Base-by-base conservation (phyloP, 2,113 vertebrate species). In the Ophiodon elongatus region DNA sequence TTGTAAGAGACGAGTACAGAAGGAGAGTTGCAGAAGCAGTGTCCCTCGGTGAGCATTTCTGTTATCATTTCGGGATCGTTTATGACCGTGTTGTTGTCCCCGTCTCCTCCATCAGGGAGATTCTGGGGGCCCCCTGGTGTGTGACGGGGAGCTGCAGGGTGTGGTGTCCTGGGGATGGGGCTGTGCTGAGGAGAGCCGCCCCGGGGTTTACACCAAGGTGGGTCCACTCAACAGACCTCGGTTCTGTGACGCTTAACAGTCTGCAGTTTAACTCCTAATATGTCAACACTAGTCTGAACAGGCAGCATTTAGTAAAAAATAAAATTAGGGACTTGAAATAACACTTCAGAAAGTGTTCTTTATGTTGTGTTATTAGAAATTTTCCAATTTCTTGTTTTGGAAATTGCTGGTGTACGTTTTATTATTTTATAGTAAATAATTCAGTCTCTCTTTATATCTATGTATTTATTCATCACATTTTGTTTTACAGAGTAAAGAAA, bases 161-260 rank as follows among this genome's bases (percentile, higher is more conserved):
- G 39, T 95, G 0, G 92, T 96, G 39, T 95, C 94, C 66, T 95
- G 94, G 94, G 93, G 93, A 8, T 83, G 84, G 0, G 93, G 94
- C 47, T 96, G 94, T 23, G 94, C 93, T 45, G 86, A 78, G 78
- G 60, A 63, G 43, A 56, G 74, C 1, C 68, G 43, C 0, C 95
- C 95, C 0, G 93, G 94, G 0, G 94, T 96, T 63, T 96, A 96
- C 76, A 93, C 94, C 83, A 95, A 88, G 69, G 95, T 87, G 23
- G 19, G 43, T 66, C 23, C 17, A 74, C 29, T 23, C 27, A n/a
- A 54, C 45, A 21, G 45, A 47, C 45, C 17, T 39, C 37, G 2
- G 41, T 43, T 43, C 41, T 43, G 13, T 14, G 11, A 14, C 14
- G 41, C 37, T 17, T 19, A 47, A 45, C 0, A 45, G 43, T 45